These are phyloP conservation scores for Melinaea menophilus DNA, from an alignment of 2,888 invertebrate species.

Conservation along the genomic window DNA sequence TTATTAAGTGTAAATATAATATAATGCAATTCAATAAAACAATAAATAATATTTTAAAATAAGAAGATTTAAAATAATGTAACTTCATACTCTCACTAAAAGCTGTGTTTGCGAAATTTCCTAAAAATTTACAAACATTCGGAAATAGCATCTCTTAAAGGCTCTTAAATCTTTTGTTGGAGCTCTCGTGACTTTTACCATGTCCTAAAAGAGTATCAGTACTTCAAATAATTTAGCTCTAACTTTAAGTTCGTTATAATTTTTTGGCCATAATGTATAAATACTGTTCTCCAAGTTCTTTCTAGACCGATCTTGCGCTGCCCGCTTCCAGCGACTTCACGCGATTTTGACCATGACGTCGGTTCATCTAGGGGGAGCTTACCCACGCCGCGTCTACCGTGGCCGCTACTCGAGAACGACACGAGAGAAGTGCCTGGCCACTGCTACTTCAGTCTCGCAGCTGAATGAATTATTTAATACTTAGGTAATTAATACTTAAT, in stretches of 20 bases:
- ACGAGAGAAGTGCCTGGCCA: too few relatives aligned
- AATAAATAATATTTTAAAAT: neutral
- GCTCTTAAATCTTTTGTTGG: slow-evolving; percentile 6
- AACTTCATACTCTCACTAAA: neutral
- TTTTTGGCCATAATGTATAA: too few relatives aligned
- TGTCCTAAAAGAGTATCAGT: slow-evolving; percentile 12
- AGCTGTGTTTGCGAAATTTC: neutral
- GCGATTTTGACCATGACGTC: too few relatives aligned
- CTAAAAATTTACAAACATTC: slow-evolving; percentile 16
- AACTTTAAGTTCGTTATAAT: slow-evolving; percentile 6
- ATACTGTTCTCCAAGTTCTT: too few relatives aligned
- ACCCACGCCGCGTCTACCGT: too few relatives aligned
- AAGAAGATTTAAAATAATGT: neutral
- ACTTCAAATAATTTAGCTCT: slow-evolving; percentile 12
- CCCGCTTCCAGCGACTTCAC: too few relatives aligned
- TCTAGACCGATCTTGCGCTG: too few relatives aligned
- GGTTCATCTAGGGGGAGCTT: too few relatives aligned
- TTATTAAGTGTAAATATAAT: neutral
- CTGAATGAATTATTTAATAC: too few relatives aligned
- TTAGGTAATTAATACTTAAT: too few relatives aligned
- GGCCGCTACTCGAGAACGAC: too few relatives aligned
- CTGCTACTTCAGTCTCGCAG: too few relatives aligned
- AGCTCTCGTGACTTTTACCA: slow-evolving; percentile 9
- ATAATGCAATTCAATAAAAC: neutral
- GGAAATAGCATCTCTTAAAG: slow-evolving; percentile 19